phyloP scores from a whole-genome alignment of 2,113 vertebrate species.

The Silurus meridionalis region DNA sequence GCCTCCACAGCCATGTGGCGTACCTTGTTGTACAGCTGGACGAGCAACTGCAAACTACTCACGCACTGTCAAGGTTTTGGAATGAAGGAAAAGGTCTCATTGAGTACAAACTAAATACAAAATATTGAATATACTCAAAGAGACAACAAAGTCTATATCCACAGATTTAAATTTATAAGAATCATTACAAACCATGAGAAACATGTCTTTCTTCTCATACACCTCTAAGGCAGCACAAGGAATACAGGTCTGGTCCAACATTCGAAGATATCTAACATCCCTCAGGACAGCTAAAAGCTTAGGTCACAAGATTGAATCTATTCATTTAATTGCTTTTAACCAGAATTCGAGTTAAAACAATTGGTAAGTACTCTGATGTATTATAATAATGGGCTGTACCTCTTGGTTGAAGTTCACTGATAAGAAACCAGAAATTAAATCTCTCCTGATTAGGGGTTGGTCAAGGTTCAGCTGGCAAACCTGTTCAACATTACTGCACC shows the following conservation, averaged over 20 bases:
- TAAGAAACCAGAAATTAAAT: conserved; percentile 68
- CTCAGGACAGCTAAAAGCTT: conserved; percentile 76
- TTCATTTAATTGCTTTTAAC: not conserved
- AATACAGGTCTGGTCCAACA: conserved; percentile 69
- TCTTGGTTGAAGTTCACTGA: conserved; percentile 81
- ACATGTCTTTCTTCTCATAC: conserved; percentile 72
- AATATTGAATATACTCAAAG: not conserved
- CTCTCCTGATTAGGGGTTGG: conserved; percentile 71
- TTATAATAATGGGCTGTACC: conserved; percentile 56
- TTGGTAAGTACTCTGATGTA: not conserved
- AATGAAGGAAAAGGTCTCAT: not conserved
- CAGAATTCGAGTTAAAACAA: not conserved
- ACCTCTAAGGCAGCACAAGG: conserved; percentile 73
- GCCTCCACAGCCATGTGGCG: conserved; percentile 75
- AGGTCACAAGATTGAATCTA: conserved; percentile 42
- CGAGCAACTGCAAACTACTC: conserved; percentile 73
- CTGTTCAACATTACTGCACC: conserved; percentile 71
- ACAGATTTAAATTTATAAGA: not conserved
- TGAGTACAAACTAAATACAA: not conserved
- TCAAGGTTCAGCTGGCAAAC: conserved; percentile 78
- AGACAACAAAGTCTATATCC: not conserved
- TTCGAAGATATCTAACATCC: conserved; percentile 80
- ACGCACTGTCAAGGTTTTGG: conserved; percentile 63
- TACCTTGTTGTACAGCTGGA: conserved; percentile 76
- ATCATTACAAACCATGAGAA: conserved; percentile 73